These are phyloP conservation scores for Vandiemenella viatica DNA, from an alignment of 2,888 invertebrate genomes.

Conservation along the genomic window DNA sequence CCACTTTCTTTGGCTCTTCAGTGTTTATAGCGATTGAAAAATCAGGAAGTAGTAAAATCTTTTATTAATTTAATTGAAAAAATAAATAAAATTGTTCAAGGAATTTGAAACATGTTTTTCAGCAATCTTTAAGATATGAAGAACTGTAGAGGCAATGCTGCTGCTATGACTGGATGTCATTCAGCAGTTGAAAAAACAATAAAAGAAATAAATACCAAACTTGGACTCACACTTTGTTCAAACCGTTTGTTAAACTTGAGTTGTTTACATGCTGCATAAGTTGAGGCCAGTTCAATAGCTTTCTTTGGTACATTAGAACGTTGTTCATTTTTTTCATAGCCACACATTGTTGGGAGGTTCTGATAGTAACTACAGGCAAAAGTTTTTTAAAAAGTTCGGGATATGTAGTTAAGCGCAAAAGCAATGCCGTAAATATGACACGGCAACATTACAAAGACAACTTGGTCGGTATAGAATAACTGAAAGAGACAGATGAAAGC, in stretches of 20 bases:
- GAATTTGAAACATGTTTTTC: not conserved
- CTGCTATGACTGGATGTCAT: slow-evolving; percentile 17
- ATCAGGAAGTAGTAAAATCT: not conserved
- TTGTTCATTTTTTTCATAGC: not conserved
- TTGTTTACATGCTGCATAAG: not conserved
- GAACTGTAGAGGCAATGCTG: slow-evolving; percentile 20
- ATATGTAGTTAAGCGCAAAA: not conserved
- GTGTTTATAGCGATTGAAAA: too few relatives aligned
- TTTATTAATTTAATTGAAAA: not conserved
- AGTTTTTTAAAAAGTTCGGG: too few relatives aligned
- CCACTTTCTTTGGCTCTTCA: too few relatives aligned
- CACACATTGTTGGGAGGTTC: not conserved
- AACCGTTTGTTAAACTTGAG: not conserved
- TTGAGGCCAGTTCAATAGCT: not conserved
- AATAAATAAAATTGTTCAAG: not conserved
- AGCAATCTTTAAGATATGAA: not conserved
- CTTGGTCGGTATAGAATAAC: not conserved
- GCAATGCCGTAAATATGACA: too few relatives aligned
- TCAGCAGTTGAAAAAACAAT: not conserved
- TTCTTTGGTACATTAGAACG: not conserved
- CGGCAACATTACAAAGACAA: not conserved
- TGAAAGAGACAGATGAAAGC: slow-evolving; percentile 11
- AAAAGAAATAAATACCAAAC: not conserved
- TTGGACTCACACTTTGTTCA: not conserved
- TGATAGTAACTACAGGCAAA: not conserved